These are phyloP conservation scores for Pseudorhiza aurosa DNA, from an alignment of 30 jellyfish, hydroid and myxozoan species.

Conservation along the genomic window DNA sequence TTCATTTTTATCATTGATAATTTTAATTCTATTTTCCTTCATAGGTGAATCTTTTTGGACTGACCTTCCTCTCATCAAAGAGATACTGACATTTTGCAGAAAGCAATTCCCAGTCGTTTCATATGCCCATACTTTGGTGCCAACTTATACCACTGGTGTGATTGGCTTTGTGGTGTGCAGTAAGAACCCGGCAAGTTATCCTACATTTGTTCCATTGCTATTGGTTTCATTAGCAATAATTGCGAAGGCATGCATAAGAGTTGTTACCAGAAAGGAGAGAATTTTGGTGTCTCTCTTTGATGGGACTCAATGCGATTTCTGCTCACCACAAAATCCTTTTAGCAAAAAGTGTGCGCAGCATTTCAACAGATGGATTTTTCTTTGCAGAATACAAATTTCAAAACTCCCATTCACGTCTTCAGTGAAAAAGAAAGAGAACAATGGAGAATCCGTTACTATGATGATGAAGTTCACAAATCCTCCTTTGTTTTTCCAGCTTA, in stretches of 20 bases:
- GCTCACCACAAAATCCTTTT: too few relatives aligned
- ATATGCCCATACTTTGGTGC: slow-evolving; percentile 72
- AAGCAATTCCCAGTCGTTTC: slow-evolving; percentile 67
- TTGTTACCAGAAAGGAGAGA: too few relatives aligned
- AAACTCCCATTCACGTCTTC: slow-evolving; percentile 35
- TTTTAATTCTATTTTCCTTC: too few relatives aligned
- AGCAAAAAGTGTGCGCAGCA: too few relatives aligned
- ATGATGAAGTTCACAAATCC: slow-evolving; percentile 65
- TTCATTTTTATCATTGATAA: too few relatives aligned
- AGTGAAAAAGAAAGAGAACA: slow-evolving; percentile 29
- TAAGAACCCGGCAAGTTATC: slow-evolving; percentile 47
- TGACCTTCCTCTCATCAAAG: slow-evolving; percentile 77
- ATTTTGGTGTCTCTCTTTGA: too few relatives aligned
- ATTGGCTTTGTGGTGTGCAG: slow-evolving; percentile 84
- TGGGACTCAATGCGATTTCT: too few relatives aligned
- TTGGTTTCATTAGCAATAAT: too few relatives aligned
- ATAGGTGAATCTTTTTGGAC: slow-evolving; percentile 85
- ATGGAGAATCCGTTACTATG: slow-evolving; percentile 60
- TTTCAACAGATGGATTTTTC: too few relatives aligned
- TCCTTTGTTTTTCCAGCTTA: slow-evolving; percentile 71
- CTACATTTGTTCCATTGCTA: too few relatives aligned
- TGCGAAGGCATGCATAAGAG: too few relatives aligned
- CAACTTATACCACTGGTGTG: slow-evolving; percentile 84
- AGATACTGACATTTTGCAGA: slow-evolving; percentile 52
- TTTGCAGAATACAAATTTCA: slow-evolving; percentile 61